Evolutionary conservation across 2,888 invertebrate genomes (phyloP), one percentile per base, ranked within the genome.

Genomic region (Lasioglossum leucozonium): DNA sequence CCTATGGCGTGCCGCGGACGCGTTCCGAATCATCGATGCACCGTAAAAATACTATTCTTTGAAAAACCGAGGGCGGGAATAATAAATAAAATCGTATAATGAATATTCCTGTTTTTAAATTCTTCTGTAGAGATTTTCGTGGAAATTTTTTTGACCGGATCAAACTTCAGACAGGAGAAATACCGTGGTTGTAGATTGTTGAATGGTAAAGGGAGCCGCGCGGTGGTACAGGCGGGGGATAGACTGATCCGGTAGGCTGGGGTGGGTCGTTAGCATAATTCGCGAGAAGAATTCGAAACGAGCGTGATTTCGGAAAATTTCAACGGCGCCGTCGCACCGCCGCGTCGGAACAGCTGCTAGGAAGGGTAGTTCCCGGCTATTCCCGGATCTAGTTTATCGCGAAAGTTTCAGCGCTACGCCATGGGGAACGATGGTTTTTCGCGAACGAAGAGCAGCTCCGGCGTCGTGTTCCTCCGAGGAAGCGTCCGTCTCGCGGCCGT

Each of bases 371-470:
- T 71, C 65, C 42, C 75, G 58, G 72, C 79, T 76, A 75, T 82
- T 72, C 77, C 74, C n/a, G 22, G 26, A 58, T 18, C 62, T 62
- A 69, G 81, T 82, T 81, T 83, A 93, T 93, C 91, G 91, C 79
- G 44, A 90, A 93, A 93, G 89, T 93, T 93, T 89, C 85, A n/a
- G 81, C 86, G 85, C 90, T 88, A 89, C 87, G 86, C 82, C 87
- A 71, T 84, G 87, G 79, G 81, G 85, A 86, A 77, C 81, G 87
- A 82, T 84, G 62, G 51, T 72, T 79, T 79, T 81, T 55, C 62
- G 37, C 71, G 30, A 58, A 65, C 40, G 58, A 62, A 30, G 30
- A 16, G 30, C 62, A 30, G 30, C 62, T 30, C 0, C 16, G 62
- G 16, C 62, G 62, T 16, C 62, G 62, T 16, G 26, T 58, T 58